Evolutionary conservation across 35 echinoderm and acorn worm genomes (phyloP), one percentile per base, ranked within the genome.

Genomic region (Apostichopus parvimensis): DNA sequence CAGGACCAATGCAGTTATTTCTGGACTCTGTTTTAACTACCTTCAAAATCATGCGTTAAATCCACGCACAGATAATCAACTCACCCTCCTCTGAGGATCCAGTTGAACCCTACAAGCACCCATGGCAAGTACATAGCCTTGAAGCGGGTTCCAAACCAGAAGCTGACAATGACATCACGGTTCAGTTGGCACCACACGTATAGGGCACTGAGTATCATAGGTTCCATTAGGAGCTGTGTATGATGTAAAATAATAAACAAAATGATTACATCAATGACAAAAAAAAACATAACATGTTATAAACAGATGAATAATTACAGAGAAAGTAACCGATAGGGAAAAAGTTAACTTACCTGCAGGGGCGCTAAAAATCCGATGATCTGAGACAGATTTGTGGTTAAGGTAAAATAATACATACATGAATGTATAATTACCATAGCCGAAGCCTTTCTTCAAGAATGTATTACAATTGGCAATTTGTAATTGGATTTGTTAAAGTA

Each of bases 41-140:
- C 0, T 45, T 45, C 34, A 45, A 45, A 45, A 45, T 45, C 34
- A 4, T 45, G 34, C 34, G 34, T 45, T 45, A 45, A 45, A 45
- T 0, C 34, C 34, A 45, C 34, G 34, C 34, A 45, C 34, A 45
- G 34, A 45, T 45, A 45, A 45, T 45, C 34, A 4, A 66, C 79
- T 83, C 93, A 99, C 97, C 86, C 95, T 94, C 97, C 97, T 86
- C 95, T 94, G 26, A 99, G 92, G 82, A 99, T 99, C 97, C 93
- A 94, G 89, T 99, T 99, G 91, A 99, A 99, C 14, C 91, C 97
- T 11, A 96, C 97, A 24, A 99, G 84, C 6, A 99, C 97, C 97
- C 97, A 99, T 66, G 97, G 97, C 54, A 99, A 84, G 83, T 99
- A 99, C 97, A 99, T 99, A 34, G 97, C 97, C 91, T 99, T 99